Base-by-base conservation (phyloP, 2,888 invertebrate species). In the Idaea straminata region DNA sequence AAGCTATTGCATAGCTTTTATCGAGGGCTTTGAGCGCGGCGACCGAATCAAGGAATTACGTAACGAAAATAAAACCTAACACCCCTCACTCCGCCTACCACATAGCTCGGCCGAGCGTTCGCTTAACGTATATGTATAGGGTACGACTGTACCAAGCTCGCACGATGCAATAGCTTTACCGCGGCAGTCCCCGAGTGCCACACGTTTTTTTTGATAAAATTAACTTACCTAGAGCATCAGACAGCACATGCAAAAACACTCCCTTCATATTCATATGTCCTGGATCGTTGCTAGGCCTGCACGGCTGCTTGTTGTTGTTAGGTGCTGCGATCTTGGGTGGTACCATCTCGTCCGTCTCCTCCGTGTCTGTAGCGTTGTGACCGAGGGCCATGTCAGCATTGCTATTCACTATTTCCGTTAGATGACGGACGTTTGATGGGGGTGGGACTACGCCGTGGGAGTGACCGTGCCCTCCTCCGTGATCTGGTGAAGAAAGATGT, bases 191-290 rank as follows among this genome's bases (percentile, higher is more conserved):
- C n/a, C n/a, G n/a, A n/a, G n/a, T n/a, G n/a, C n/a, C n/a, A n/a
- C n/a, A n/a, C n/a, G n/a, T n/a, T 36, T 6, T 5, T 36, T 36
- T 36, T 36, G 36, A 66, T 58, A 5, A 61, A 64, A 59, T 60
- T 7, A 25, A 85, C 89, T 94, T 82, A 88, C 99, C 99, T 62
- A 99, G 92, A 25, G 99, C 99, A 92, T 99, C 99, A 62, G 99
- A 99, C 57, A 99, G 89, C 5, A 99, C 97, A 85, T 99, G 99
- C 64, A 99, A 94, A 87, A 99, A 99, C n/a, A 99, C 99, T n/a
- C 99, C 99, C 64, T 98, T 95, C 99, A 99, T 99, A 85, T 99
- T 99, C 96, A 99, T 96, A 84, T 98, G 97, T 3, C 96, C 95
- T 0, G 96, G 94, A 81, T 95, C 94, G 15, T 76, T 77, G 0